phyloP scores from a whole-genome alignment of 2,888 invertebrate species.

The Tridacna crocea region DNA sequence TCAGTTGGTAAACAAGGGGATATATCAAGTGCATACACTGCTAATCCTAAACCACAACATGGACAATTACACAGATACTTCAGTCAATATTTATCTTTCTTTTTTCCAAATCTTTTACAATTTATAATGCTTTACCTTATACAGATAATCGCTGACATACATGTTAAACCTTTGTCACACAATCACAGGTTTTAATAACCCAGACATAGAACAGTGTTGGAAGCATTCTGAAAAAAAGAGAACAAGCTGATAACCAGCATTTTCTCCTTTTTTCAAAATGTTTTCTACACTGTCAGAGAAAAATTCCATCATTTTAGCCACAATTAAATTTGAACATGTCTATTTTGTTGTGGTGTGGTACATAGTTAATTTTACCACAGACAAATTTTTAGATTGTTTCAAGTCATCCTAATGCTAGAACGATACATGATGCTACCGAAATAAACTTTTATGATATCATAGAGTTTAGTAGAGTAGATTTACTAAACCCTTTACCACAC shows the following conservation, averaged over 20 bases:
- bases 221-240: background rate
- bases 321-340: too few relatives aligned
- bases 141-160: background rate
- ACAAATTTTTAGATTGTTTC: too few relatives aligned
- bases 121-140: background rate
- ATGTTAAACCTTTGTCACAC: background rate
- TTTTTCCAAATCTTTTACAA: conserved; percentile 5
- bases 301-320: too few relatives aligned
- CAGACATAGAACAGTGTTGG: background rate
- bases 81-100: conserved; percentile 20
- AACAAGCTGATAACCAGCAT: background rate
- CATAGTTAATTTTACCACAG: too few relatives aligned
- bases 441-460: too few relatives aligned
- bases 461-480: too few relatives aligned
- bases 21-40: background rate
- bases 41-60: conserved; percentile 18
- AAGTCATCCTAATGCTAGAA: too few relatives aligned
- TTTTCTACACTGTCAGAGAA: too few relatives aligned
- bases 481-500: too few relatives aligned
- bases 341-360: too few relatives aligned
- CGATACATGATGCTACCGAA: too few relatives aligned
- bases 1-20: background rate
- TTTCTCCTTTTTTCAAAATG: background rate
- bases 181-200: background rate
- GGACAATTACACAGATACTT: conserved; percentile 18